Evolutionary conservation across 2,888 invertebrate genomes (phyloP).

Genomic region (Willowsia nigromaculata): DNA sequence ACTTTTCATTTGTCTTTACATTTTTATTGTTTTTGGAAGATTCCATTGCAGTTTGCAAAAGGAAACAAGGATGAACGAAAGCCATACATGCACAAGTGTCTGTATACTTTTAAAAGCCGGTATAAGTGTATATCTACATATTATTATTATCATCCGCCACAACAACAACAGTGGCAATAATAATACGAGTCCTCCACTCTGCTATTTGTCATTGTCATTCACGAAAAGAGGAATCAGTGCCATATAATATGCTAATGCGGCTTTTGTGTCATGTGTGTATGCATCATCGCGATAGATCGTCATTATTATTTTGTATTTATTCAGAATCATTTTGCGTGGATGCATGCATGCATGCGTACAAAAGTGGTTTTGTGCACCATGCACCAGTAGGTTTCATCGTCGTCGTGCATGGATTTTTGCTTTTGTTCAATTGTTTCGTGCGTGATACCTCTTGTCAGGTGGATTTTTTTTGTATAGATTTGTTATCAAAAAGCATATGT

Average conservation of each 20-base stretch:
- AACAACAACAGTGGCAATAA: neutral
- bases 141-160: conserved; percentile 21
- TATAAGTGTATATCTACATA: neutral
- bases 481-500: conserved; percentile 45
- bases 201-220: conserved; percentile 64
- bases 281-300: conserved; percentile 26
- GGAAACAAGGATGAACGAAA: neutral
- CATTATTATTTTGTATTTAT: conserved; percentile 36
- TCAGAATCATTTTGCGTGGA: conserved; percentile 61
- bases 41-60: conserved; percentile 33
- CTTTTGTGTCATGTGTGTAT: conserved; percentile 39
- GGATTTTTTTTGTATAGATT: conserved; percentile 51
- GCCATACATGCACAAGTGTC: neutral
- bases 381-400: conserved; percentile 56
- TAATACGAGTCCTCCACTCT: conserved; percentile 15
- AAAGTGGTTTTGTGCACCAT: conserved; percentile 66
- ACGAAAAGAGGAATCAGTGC: conserved; percentile 53
- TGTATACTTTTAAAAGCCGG: conserved; percentile 11
- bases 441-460: conserved; percentile 69
- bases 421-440: conserved; percentile 66
- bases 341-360: conserved; percentile 64
- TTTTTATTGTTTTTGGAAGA: conserved; percentile 43
- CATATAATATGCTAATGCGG: conserved; percentile 55
- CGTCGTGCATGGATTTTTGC: conserved; percentile 57
- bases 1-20: neutral